A percentile compares a stretch with the other conserved stretches of the same genome.
phyloP scores from a whole-genome alignment of 2,113 vertebrate genomes.

The Pseudorasbora parva region DNA sequence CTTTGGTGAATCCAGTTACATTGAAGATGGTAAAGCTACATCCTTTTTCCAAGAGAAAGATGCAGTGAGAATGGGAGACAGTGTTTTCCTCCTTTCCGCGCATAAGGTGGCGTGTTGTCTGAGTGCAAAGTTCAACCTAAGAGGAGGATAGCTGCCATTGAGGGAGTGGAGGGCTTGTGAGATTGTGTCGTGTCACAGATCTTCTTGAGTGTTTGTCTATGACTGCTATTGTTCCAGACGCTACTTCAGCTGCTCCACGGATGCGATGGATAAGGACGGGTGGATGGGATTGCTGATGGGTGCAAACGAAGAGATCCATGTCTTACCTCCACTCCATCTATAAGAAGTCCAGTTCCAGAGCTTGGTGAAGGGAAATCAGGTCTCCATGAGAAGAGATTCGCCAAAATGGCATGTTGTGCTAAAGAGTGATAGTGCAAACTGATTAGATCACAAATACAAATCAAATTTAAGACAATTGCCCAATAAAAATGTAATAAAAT shows the following conservation, averaged over 20 bases:
- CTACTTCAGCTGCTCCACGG: constrained; percentile 48
- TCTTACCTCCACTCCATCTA: constrained; percentile 67
- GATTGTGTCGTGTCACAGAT: constrained; percentile 17
- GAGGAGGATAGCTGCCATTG: constrained; percentile 73
- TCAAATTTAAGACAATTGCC: no score
- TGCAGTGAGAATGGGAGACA: constrained; percentile 30
- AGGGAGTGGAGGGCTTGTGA: constrained; percentile 58
- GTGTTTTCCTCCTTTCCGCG: background rate
- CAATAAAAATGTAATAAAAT: no score
- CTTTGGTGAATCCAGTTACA: constrained; percentile 57
- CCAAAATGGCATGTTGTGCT: constrained; percentile 99
- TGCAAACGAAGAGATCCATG: constrained; percentile 14
- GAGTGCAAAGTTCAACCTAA: constrained; percentile 62
- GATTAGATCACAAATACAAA: constrained; percentile 5
- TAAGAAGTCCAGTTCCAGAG: constrained; percentile 96
- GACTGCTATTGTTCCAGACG: constrained; percentile 52
- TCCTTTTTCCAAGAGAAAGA: constrained; percentile 19
- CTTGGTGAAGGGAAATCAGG: constrained; percentile 94
- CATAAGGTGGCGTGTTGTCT: constrained; percentile 33
- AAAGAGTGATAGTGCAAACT: constrained; percentile 9
- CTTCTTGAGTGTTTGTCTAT: constrained; percentile 52
- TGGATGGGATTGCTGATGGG: constrained; percentile 48
- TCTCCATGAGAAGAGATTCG: constrained; percentile 93
- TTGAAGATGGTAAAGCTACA: constrained; percentile 28
- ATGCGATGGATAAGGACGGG: constrained; percentile 15